Evolutionary conservation across 2,888 invertebrate genomes (phyloP).

Genomic region (Pyrocoelia pectoralis): DNA sequence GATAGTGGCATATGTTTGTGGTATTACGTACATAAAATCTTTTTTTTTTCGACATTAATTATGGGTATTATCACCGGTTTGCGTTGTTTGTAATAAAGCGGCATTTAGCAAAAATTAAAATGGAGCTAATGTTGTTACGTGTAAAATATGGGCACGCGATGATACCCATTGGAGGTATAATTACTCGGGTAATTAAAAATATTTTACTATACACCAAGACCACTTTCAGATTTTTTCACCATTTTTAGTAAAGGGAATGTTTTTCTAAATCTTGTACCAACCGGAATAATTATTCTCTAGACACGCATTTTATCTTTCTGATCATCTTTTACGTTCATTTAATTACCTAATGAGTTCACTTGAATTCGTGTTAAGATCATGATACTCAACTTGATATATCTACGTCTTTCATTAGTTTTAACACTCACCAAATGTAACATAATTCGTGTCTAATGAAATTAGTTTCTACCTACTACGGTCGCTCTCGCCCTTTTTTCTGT

Average conservation of each 20-base stretch:
- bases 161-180: background rate
- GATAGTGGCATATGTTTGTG: conserved; percentile 27
- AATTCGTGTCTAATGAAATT: too few relatives aligned
- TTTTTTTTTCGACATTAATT: conserved; percentile 19
- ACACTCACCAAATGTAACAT: too few relatives aligned
- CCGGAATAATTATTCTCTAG: background rate
- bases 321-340: conserved; percentile 4
- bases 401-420: too few relatives aligned
- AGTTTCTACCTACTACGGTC: too few relatives aligned
- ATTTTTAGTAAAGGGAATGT: background rate
- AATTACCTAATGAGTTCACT: background rate
- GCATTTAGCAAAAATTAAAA: conserved; percentile 8
- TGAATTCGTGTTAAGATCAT: too few relatives aligned
- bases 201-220: background rate
- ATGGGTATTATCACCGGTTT: conserved; percentile 21
- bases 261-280: background rate
- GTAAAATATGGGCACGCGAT: conserved; percentile 7
- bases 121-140: background rate
- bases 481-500: too few relatives aligned
- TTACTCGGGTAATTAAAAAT: background rate
- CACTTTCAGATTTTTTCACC: conserved; percentile 11
- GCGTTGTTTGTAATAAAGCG: background rate
- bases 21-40: conserved; percentile 18
- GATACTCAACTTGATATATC: too few relatives aligned
- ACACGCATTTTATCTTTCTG: background rate